phyloP scores from a whole-genome alignment of 2,113 vertebrate genomes.

The Vicugna pacos region DNA sequence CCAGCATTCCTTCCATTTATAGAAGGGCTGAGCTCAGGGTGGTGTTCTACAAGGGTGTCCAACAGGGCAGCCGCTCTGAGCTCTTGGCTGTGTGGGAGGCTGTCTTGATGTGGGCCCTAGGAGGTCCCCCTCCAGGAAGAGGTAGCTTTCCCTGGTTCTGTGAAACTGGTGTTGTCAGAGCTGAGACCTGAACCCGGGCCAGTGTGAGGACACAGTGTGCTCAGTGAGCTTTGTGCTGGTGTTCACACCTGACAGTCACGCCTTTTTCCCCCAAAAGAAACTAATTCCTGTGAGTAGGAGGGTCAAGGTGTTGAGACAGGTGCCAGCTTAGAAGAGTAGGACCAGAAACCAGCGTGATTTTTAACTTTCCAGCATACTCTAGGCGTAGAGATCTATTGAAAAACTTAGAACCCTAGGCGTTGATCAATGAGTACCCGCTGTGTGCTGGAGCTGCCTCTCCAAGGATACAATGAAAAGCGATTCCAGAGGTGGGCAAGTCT shows the following conservation, averaged over 20 bases:
- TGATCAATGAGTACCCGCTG: rapidly evolving
- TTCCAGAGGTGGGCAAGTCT: background rate
- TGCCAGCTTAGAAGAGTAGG: background rate
- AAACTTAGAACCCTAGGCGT: background rate
- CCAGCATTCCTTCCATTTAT: background rate
- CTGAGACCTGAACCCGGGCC: background rate
- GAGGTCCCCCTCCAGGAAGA: background rate
- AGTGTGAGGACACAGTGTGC: background rate
- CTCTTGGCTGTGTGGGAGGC: background rate
- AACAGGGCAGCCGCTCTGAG: background rate
- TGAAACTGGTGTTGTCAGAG: background rate
- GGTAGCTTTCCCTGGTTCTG: background rate
- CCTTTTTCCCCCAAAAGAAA: no score
- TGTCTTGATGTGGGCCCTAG: no score
- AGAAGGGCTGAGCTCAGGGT: background rate
- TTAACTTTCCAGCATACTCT: background rate
- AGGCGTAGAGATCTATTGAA: background rate
- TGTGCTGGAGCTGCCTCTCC: background rate
- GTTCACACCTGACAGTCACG: no score
- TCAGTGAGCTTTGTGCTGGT: background rate
- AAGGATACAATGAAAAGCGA: background rate
- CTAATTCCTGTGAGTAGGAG: background rate
- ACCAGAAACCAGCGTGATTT: background rate
- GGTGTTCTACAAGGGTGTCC: background rate
- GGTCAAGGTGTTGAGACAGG: background rate